phyloP scores from a whole-genome alignment of 1,140 invertebrate species.

The Ridgeia piscesae region DNA sequence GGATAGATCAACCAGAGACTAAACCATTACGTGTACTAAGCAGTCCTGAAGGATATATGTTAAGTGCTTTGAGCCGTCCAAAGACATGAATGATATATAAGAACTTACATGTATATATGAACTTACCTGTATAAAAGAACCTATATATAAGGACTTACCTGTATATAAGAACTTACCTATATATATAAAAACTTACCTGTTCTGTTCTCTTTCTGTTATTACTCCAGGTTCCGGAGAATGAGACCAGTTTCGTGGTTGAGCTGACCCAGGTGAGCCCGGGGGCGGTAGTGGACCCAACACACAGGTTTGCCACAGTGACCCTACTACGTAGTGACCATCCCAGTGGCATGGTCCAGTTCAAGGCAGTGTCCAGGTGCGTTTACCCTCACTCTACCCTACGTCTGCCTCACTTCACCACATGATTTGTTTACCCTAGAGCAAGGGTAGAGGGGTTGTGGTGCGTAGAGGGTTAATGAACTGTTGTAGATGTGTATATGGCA shows the following conservation, averaged over 20 bases:
- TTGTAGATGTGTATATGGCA: neutral
- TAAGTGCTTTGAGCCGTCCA: too few relatives aligned
- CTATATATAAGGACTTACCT: too few relatives aligned
- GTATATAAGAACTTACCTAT: too few relatives aligned
- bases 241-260: conserved; percentile 22
- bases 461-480: neutral
- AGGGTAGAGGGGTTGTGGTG: too few relatives aligned
- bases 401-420: neutral
- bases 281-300: conserved; percentile 36
- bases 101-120: too few relatives aligned
- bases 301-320: conserved; percentile 37
- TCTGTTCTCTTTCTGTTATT: neutral
- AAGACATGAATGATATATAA: too few relatives aligned
- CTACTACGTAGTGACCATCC: conserved; percentile 49
- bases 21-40: neutral
- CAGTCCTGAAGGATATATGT: neutral
- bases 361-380: conserved; percentile 39
- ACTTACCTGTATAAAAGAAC: too few relatives aligned
- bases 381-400: neutral
- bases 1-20: too few relatives aligned
- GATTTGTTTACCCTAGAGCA: too few relatives aligned
- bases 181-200: neutral
- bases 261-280: conserved; percentile 19
- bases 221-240: conserved; percentile 17
- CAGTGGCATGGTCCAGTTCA: conserved; percentile 49